Percentiles rank a stretch among this genome's conserved stretches.
These are phyloP conservation scores for Armadillidium nasatum DNA, from an alignment of 1,140 invertebrate genomes.

Conservation along the genomic window DNA sequence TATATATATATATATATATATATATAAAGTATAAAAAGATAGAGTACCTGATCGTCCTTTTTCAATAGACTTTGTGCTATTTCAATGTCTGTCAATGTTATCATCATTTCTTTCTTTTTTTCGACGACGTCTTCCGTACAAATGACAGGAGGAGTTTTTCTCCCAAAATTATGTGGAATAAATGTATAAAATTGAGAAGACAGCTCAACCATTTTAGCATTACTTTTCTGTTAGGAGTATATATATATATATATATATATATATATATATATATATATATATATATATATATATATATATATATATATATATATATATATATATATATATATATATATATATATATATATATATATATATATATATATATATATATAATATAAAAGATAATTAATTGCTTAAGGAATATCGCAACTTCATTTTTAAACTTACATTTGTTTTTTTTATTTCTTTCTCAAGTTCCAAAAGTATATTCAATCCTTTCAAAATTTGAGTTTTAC, in stretches of 20 bases:
- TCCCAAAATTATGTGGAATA: slow-evolving; percentile 54
- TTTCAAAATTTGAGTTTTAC: slow-evolving; percentile 54
- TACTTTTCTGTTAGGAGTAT: too few relatives aligned
- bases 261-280: too few relatives aligned
- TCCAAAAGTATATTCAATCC: slow-evolving; percentile 53
- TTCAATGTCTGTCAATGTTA: slow-evolving; percentile 54
- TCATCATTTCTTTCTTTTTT: slow-evolving; percentile 53
- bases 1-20: too few relatives aligned
- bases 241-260: too few relatives aligned
- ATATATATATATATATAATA: too few relatives aligned
- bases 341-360: too few relatives aligned
- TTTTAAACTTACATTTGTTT: slow-evolving; percentile 16
- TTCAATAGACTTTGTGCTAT: slow-evolving; percentile 53
- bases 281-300: too few relatives aligned
- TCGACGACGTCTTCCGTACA: slow-evolving; percentile 47
- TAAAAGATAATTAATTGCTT: too few relatives aligned
- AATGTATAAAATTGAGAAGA: slow-evolving; percentile 51
- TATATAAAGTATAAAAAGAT: too few relatives aligned
- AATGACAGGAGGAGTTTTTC: slow-evolving; percentile 50
- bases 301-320: too few relatives aligned
- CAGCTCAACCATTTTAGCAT: neutral
- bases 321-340: too few relatives aligned
- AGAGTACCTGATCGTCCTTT: slow-evolving; percentile 47
- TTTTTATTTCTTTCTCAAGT: slow-evolving; percentile 48
- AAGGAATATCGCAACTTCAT: too few relatives aligned